Conservation (phyloP, 2,113 vertebrate genomes). For the Hymenochirus boettgeri region DNA sequence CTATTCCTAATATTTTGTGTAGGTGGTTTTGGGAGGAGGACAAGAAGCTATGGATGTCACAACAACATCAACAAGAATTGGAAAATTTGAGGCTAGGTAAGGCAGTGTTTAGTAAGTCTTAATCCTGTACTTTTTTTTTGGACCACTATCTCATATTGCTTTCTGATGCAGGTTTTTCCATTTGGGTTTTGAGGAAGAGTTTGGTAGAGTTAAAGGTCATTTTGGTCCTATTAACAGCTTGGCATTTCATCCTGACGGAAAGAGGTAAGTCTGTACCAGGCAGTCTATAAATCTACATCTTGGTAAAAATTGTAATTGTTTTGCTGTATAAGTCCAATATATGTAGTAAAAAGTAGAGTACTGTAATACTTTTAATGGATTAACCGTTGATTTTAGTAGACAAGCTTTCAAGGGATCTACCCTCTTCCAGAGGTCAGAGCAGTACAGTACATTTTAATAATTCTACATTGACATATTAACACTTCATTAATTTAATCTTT, state of each 20-base stretch:
- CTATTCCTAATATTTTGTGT: neutral
- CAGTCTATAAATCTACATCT: neutral
- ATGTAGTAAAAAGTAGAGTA: too few relatives aligned
- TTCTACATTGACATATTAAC: too few relatives aligned
- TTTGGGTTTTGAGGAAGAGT: slow-evolving; percentile 92
- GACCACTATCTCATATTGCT: neutral
- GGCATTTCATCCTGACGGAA: slow-evolving; percentile 93
- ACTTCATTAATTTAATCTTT: neutral
- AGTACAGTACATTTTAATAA: too few relatives aligned
- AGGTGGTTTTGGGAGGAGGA: slow-evolving; percentile 96
- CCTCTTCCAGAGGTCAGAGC: too few relatives aligned
- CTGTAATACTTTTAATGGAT: too few relatives aligned
- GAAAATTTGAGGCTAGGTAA: slow-evolving; percentile 96
- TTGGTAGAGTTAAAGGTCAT: slow-evolving; percentile 94
- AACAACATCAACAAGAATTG: slow-evolving; percentile 94
- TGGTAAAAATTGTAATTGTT: too few relatives aligned
- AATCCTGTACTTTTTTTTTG: neutral
- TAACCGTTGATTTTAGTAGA: too few relatives aligned
- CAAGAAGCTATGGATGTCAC: slow-evolving; percentile 99
- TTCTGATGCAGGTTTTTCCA: slow-evolving; percentile 82
- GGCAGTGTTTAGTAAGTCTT: neutral
- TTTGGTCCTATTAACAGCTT: slow-evolving; percentile 97
- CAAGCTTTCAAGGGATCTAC: too few relatives aligned
- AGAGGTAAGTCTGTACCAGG: slow-evolving; percentile 68
- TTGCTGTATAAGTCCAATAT: too few relatives aligned